These are phyloP conservation scores for Noctuana brunneofusca DNA, from an alignment of 2,888 invertebrate species.

Conservation along the genomic window DNA sequence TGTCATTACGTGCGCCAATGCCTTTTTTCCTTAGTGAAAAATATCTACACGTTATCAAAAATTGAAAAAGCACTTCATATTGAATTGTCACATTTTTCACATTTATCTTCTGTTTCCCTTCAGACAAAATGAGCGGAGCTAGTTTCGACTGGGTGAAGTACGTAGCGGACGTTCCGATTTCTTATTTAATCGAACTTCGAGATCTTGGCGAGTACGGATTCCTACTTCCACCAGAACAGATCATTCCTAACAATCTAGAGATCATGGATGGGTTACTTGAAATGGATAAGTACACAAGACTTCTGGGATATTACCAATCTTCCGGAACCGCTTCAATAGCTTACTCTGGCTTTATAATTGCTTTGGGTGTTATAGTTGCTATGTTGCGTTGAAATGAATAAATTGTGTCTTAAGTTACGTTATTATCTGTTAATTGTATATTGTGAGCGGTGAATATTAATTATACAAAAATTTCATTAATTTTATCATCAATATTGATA, in stretches of 20 bases:
- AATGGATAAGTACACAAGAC: conserved; percentile 63
- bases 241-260: conserved; percentile 83
- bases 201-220: conserved; percentile 83
- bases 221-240: conserved; percentile 78
- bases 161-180: conserved; percentile 72
- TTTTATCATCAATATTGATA: no score
- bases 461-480: no score
- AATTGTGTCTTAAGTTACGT: neutral
- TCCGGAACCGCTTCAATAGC: conserved; percentile 42
- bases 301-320: conserved; percentile 52
- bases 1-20: no score
- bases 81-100: no score
- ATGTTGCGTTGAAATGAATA: conserved; percentile 5
- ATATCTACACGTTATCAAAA: no score
- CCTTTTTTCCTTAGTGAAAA: no score
- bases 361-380: conserved; percentile 42
- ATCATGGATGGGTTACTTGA: conserved; percentile 81
- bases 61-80: no score
- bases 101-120: conserved; percentile 14
- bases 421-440: neutral
- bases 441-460: no score
- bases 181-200: conserved; percentile 84
- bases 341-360: conserved; percentile 45
- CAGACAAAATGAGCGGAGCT: conserved; percentile 78
- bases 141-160: conserved; percentile 84